phyloP scores from a whole-genome alignment of 2,113 vertebrate species.

The Eleginops maclovinus region DNA sequence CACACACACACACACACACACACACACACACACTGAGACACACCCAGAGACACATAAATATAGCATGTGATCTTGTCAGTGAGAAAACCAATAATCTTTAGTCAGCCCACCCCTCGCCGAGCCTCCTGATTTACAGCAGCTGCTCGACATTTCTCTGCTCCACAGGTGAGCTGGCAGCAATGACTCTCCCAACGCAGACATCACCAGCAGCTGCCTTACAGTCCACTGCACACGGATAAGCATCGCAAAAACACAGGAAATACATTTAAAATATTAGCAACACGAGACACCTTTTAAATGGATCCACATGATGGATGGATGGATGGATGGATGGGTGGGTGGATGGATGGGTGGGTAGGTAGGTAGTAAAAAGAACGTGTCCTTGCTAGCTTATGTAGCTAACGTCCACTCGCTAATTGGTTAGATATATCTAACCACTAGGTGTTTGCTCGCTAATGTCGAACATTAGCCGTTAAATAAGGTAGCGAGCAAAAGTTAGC shows the following conservation, averaged over 20 bases:
- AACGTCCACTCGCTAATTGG: too few relatives aligned
- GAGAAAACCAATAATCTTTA: conserved; percentile 65
- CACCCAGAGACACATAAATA: not conserved
- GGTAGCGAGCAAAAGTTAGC: too few relatives aligned
- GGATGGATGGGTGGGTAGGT: too few relatives aligned
- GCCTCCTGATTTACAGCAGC: conserved; percentile 67
- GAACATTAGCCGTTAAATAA: too few relatives aligned
- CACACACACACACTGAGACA: conserved; percentile 6
- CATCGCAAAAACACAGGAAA: not conserved
- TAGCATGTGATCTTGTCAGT: conserved; percentile 13
- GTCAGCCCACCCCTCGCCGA: conserved; percentile 33
- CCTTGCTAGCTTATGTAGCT: too few relatives aligned
- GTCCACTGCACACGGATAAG: not conserved
- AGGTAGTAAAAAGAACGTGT: too few relatives aligned
- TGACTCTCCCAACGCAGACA: conserved; percentile 16
- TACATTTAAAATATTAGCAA: too few relatives aligned
- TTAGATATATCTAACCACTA: too few relatives aligned
- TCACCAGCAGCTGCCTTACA: conserved; percentile 30
- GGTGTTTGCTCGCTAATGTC: too few relatives aligned
- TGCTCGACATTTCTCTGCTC: conserved; percentile 55
- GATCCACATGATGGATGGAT: too few relatives aligned
- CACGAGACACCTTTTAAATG: too few relatives aligned
- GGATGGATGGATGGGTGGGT: too few relatives aligned
- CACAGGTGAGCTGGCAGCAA: conserved; percentile 46
- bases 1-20: not conserved